These are phyloP conservation scores for Lasioglossum figueresi DNA, from an alignment of 2,888 invertebrate genomes.

Conservation along the genomic window DNA sequence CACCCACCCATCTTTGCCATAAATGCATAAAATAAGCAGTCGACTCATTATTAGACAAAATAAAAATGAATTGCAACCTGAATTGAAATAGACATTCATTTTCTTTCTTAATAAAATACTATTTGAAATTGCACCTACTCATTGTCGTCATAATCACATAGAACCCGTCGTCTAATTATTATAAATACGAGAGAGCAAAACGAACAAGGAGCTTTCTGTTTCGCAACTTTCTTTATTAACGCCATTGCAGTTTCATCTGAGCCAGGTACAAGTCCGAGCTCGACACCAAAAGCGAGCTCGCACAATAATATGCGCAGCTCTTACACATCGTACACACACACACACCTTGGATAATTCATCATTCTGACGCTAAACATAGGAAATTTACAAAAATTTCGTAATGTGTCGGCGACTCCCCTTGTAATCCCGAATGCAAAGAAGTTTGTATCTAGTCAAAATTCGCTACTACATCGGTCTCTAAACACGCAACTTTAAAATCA, in stretches of 20 bases:
- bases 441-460: constrained; percentile 25
- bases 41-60: too few relatives aligned
- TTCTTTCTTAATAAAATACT: too few relatives aligned
- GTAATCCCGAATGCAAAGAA: constrained; percentile 28
- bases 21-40: too few relatives aligned
- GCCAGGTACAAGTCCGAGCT: constrained; percentile 79
- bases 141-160: too few relatives aligned
- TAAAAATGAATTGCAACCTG: too few relatives aligned
- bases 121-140: too few relatives aligned
- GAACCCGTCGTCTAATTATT: background rate
- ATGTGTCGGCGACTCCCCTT: constrained; percentile 24
- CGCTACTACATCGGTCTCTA: constrained; percentile 26
- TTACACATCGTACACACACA: constrained; percentile 52
- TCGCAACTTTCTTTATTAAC: constrained; percentile 76
- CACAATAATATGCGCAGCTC: constrained; percentile 62
- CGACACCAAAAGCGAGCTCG: constrained; percentile 75
- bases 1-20: too few relatives aligned
- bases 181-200: background rate
- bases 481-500: constrained; percentile 39
- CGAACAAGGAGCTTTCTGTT: constrained; percentile 10
- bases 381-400: constrained; percentile 62
- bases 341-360: constrained; percentile 44
- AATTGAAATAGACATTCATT: too few relatives aligned
- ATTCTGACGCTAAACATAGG: constrained; percentile 45
- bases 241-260: constrained; percentile 75